phyloP scores from a whole-genome alignment of 1,140 invertebrate genomes.

The Gryllus bimaculatus region DNA sequence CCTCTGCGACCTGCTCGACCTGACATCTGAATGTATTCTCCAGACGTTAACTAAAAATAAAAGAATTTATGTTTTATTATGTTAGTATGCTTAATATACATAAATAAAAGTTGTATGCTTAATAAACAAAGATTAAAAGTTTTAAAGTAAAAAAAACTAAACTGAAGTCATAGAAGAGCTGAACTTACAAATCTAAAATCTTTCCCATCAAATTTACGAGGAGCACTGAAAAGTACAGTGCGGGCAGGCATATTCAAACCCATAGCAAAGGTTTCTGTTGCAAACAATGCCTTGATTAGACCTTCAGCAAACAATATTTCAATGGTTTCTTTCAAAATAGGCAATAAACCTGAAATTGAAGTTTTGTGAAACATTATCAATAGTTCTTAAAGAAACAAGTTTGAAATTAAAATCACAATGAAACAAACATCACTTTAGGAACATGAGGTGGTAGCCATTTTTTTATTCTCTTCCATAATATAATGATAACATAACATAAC shows the following conservation, averaged over 20 bases:
- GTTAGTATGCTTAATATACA: background rate
- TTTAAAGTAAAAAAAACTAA: background rate
- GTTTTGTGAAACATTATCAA: too few relatives aligned
- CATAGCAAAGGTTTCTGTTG: slow-evolving; percentile 99
- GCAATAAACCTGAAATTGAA: slow-evolving; percentile 60
- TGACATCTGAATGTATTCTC: slow-evolving; percentile 99
- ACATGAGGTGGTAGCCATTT: too few relatives aligned
- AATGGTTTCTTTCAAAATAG: slow-evolving; percentile 97
- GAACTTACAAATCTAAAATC: slow-evolving; percentile 70
- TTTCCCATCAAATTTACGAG: slow-evolving; percentile 97
- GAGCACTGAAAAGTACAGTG: slow-evolving; percentile 93
- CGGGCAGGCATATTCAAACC: slow-evolving; percentile 99
- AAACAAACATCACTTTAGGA: too few relatives aligned
- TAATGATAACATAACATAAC: too few relatives aligned
- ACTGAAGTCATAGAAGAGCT: background rate
- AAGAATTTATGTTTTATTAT: background rate
- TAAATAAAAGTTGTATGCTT: slow-evolving; percentile 10
- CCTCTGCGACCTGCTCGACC: slow-evolving; percentile 95
- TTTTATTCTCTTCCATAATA: too few relatives aligned
- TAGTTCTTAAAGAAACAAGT: too few relatives aligned
- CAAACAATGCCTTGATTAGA: slow-evolving; percentile 93
- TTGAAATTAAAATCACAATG: too few relatives aligned
- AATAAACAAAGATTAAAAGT: too few relatives aligned
- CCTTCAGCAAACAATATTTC: slow-evolving; percentile 98
- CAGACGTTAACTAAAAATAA: slow-evolving; percentile 63